Evolutionary conservation across 2,113 vertebrate species (phyloP).

Genomic region (Takifugu flavidus): DNA sequence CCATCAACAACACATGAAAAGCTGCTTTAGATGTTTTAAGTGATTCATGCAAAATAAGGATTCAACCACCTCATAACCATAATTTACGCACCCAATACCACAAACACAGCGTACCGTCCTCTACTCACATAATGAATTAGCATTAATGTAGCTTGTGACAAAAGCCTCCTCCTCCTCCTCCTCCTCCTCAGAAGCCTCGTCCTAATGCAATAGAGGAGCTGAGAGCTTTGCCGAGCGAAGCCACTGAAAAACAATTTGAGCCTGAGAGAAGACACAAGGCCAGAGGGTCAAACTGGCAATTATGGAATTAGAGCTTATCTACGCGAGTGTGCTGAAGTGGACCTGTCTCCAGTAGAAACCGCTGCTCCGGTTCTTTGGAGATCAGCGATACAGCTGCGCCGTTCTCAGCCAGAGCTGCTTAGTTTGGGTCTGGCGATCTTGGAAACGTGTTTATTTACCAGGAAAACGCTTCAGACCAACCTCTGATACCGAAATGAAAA

Average conservation of each 20-base stretch:
- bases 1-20: slow-evolving; percentile 9
- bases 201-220: slow-evolving; percentile 58
- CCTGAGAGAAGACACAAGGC: slow-evolving; percentile 37
- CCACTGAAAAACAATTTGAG: slow-evolving; percentile 62
- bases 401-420: neutral
- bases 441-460: neutral
- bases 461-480: too few species aligned
- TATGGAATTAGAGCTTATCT: slow-evolving; percentile 59
- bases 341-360: slow-evolving; percentile 34
- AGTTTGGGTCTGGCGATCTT: neutral
- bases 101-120: neutral
- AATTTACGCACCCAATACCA: slow-evolving; percentile 1
- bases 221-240: slow-evolving; percentile 51
- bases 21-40: slow-evolving; percentile 4
- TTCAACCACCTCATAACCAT: neutral
- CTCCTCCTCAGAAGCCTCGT: slow-evolving; percentile 21
- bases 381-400: too few species aligned
- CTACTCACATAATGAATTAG: slow-evolving; percentile 37
- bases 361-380: slow-evolving; percentile 1
- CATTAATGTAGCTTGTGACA: slow-evolving; percentile 46
- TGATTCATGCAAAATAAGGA: neutral
- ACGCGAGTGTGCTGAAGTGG: slow-evolving; percentile 44
- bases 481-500: too few species aligned
- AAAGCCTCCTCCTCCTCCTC: slow-evolving; percentile 34
- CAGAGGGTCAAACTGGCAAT: slow-evolving; percentile 55